Conservation (phyloP, 2,888 invertebrate species). For the Patella depressa region DNA sequence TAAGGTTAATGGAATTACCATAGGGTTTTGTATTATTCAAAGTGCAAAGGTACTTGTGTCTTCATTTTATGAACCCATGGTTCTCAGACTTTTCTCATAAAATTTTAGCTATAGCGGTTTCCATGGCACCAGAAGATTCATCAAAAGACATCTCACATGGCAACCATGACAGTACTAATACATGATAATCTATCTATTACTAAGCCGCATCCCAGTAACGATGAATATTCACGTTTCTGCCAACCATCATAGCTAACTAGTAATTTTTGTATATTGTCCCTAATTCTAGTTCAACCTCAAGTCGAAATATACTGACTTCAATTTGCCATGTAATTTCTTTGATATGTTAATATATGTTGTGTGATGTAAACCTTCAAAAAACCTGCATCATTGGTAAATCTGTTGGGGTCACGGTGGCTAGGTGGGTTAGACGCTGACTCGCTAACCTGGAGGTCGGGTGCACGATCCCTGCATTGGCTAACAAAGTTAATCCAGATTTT, state of each 20-base stretch:
- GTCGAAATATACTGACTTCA: neutral
- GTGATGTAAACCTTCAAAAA: neutral
- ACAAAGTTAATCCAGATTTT: too few species aligned
- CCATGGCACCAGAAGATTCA: constrained; percentile 17
- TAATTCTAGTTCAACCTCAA: neutral
- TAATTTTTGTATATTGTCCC: neutral
- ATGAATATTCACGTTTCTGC: constrained; percentile 12
- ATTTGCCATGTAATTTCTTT: neutral
- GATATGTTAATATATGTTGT: neutral
- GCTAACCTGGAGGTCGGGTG: too few species aligned
- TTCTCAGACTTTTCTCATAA: neutral
- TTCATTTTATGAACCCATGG: constrained; percentile 7
- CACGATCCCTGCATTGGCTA: too few species aligned
- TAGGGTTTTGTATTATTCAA: neutral
- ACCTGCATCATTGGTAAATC: neutral
- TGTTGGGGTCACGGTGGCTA: neutral
- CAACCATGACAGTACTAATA: constrained; percentile 15
- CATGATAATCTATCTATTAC: constrained; percentile 14
- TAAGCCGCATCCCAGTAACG: neutral
- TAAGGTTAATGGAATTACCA: neutral
- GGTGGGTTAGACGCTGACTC: too few species aligned
- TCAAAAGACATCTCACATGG: neutral
- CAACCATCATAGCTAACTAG: neutral
- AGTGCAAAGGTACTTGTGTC: constrained; percentile 13
- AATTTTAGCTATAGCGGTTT: neutral